Evolutionary conservation across 2,113 vertebrate genomes (phyloP).

Genomic region (Zosterops pallidus): DNA sequence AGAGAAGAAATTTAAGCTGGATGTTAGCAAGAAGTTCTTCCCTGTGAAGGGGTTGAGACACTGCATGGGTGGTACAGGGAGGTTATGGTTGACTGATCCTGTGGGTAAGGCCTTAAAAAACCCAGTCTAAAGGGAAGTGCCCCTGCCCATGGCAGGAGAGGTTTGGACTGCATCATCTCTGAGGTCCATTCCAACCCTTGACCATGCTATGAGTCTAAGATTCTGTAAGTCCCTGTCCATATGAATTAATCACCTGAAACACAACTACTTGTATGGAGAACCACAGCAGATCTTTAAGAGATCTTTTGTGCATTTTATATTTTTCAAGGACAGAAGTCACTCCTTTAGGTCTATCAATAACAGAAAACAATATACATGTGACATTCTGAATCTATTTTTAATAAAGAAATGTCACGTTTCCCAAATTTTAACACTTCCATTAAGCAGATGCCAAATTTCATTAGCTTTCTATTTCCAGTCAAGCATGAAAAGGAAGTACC

Average conservation of each 20-base stretch:
- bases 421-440: neutral
- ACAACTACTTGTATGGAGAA: rapidly evolving
- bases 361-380: neutral
- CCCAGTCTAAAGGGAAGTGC: neutral
- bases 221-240: neutral
- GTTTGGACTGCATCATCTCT: neutral
- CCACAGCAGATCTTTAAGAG: neutral
- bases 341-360: neutral
- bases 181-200: neutral
- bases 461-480: neutral
- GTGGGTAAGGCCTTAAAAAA: neutral
- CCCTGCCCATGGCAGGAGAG: neutral
- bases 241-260: neutral
- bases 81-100: neutral
- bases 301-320: neutral
- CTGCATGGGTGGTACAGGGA: neutral
- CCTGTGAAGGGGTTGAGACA: neutral
- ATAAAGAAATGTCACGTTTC: neutral
- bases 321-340: neutral
- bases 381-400: neutral
- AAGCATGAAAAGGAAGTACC: neutral
- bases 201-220: neutral
- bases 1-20: neutral
- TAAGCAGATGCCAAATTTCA: neutral
- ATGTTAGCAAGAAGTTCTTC: neutral